phyloP scores from a whole-genome alignment of 2,888 invertebrate genomes.

The Dioctria linearis region DNA sequence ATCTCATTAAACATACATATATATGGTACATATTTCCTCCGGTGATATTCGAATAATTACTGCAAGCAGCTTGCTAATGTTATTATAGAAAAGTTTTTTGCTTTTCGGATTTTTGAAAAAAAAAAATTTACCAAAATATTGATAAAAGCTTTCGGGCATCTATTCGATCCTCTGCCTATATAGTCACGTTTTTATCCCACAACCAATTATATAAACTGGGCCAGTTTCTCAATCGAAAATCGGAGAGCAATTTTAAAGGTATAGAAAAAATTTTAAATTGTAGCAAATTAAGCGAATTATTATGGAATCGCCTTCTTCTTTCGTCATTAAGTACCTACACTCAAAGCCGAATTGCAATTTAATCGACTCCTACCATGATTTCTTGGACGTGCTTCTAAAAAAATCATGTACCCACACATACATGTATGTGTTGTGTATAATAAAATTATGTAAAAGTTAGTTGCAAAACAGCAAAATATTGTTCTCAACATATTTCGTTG shows the following conservation, averaged over 20 bases:
- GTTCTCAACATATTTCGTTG: background rate
- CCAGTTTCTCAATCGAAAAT: background rate
- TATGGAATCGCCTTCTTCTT: too few species aligned
- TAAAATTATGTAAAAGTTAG: too few species aligned
- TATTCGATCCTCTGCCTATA: background rate
- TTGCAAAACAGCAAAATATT: too few species aligned
- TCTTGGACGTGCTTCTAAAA: conserved; percentile 22
- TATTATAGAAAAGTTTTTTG: conserved; percentile 10
- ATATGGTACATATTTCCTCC: background rate
- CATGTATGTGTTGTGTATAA: too few species aligned
- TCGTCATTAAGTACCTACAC: too few species aligned
- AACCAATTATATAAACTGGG: background rate
- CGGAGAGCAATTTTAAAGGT: background rate
- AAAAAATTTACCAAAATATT: conserved; percentile 13
- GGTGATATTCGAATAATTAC: background rate
- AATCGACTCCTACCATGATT: conserved; percentile 4
- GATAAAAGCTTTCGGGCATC: conserved; percentile 7
- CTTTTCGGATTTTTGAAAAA: background rate
- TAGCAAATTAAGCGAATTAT: too few species aligned
- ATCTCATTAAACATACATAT: background rate
- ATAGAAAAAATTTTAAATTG: too few species aligned
- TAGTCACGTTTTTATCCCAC: too few species aligned
- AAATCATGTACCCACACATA: too few species aligned
- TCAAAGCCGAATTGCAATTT: too few species aligned
- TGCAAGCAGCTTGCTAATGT: background rate